These are phyloP conservation scores for Crepidodera aurea DNA, from an alignment of 2,888 invertebrate species.

Conservation along the genomic window DNA sequence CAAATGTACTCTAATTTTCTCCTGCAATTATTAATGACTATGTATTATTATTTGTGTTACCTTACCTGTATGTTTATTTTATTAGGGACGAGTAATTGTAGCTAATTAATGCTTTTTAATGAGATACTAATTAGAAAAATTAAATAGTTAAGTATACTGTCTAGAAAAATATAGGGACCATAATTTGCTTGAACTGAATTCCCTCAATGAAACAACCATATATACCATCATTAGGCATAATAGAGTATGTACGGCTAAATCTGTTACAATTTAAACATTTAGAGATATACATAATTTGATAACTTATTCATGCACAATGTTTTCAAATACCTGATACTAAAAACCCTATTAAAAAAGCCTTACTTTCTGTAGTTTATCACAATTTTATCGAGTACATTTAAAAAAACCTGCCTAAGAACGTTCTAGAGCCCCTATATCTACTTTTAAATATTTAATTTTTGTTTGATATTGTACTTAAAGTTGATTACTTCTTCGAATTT, in stretches of 20 bases:
- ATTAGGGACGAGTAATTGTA: constrained; percentile 2
- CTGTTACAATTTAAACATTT: not conserved
- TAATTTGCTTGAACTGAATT: constrained; percentile 53
- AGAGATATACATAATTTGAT: not conserved
- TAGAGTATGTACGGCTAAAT: not conserved
- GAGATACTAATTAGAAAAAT: constrained; percentile 40
- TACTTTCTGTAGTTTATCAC: not conserved
- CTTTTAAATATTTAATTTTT: too few relatives aligned
- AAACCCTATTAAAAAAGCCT: not conserved
- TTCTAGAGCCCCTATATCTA: too few relatives aligned
- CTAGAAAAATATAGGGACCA: constrained; percentile 55
- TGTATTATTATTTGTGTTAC: constrained; percentile 21
- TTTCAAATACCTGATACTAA: not conserved
- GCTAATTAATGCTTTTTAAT: constrained; percentile 25
- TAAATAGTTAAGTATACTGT: constrained; percentile 44
- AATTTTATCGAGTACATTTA: too few relatives aligned
- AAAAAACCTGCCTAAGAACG: too few relatives aligned
- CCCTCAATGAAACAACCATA: constrained; percentile 49
- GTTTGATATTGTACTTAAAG: too few relatives aligned
- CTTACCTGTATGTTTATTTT: constrained; percentile 37
- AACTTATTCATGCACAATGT: not conserved
- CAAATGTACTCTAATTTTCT: too few relatives aligned
- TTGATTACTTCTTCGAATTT: too few relatives aligned
- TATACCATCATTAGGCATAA: constrained; percentile 33
- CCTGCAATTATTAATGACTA: too few relatives aligned